phyloP scores from a whole-genome alignment of 1,140 invertebrate genomes.

The Hesperophylax magnus region DNA sequence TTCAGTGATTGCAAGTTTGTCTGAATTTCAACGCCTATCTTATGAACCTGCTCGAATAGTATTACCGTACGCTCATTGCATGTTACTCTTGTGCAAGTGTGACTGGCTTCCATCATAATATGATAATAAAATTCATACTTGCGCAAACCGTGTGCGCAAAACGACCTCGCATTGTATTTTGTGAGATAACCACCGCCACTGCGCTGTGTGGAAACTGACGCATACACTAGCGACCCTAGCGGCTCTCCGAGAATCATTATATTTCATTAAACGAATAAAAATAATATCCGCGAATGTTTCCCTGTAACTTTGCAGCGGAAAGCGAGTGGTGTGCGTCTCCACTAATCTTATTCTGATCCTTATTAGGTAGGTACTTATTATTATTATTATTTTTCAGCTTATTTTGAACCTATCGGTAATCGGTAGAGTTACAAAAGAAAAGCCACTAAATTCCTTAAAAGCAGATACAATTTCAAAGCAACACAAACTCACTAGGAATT shows the following conservation, averaged over 20 bases:
- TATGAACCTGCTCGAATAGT: too few species aligned
- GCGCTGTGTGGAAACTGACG: not conserved
- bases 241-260: slow-evolving; percentile 2
- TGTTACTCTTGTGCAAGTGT: slow-evolving; percentile 10
- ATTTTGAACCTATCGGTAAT: slow-evolving; percentile 10
- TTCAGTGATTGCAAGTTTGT: too few species aligned
- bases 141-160: slow-evolving; percentile 15
- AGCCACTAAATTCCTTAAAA: not conserved
- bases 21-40: too few species aligned
- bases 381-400: not conserved
- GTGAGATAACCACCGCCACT: not conserved
- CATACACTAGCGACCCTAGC: slow-evolving; percentile 14
- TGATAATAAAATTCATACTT: slow-evolving; percentile 29
- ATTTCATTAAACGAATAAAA: slow-evolving; percentile 29
- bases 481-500: too few species aligned
- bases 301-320: not conserved
- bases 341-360: slow-evolving; percentile 22
- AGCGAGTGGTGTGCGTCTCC: slow-evolving; percentile 29
- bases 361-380: not conserved
- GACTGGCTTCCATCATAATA: slow-evolving; percentile 1
- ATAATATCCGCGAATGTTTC: slow-evolving; percentile 23
- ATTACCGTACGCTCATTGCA: not conserved
- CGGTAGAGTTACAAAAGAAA: not conserved
- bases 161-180: slow-evolving; percentile 2
- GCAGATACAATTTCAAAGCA: too few species aligned